Evolutionary conservation across 2,797 vertebrate genomes (phyloP).

Genomic region (Anniella stebbinsi): DNA sequence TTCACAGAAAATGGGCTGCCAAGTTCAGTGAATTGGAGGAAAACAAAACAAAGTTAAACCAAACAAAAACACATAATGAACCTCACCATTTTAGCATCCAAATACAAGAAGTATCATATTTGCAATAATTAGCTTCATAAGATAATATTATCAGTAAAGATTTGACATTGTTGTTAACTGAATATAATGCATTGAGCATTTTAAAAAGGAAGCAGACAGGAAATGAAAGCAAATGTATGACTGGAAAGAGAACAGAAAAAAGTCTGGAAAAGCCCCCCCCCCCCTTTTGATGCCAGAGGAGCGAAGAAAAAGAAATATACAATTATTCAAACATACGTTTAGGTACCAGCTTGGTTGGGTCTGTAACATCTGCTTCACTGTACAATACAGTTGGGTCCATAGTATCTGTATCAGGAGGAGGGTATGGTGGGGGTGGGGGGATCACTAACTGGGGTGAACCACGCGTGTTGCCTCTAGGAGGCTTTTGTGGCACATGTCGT

Average conservation of each 20-base stretch:
- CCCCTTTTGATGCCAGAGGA: constrained; percentile 38
- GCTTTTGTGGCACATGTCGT: constrained; percentile 86
- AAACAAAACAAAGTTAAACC: background rate
- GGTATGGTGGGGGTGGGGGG: constrained; percentile 84
- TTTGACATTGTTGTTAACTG: constrained; percentile 35
- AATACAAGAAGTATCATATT: constrained; percentile 1
- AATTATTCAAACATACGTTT: constrained; percentile 85
- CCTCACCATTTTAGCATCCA: background rate
- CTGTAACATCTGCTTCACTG: constrained; percentile 76
- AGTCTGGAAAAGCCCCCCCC: constrained; percentile 65
- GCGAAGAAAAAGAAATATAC: constrained; percentile 41
- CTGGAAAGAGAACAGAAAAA: constrained; percentile 56
- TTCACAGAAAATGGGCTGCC: constrained; percentile 12
- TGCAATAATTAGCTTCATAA: background rate
- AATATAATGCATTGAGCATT: constrained; percentile 66
- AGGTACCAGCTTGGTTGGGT: constrained; percentile 77
- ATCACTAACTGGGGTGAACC: constrained; percentile 81
- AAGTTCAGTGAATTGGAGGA: constrained; percentile 13
- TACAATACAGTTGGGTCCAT: constrained; percentile 71
- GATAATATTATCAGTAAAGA: constrained; percentile 4
- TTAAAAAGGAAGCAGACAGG: constrained; percentile 37
- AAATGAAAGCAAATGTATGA: constrained; percentile 33
- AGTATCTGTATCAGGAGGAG: constrained; percentile 79
- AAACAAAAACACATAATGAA: background rate
- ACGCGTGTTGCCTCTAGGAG: constrained; percentile 79